phyloP scores from a whole-genome alignment of 2,113 vertebrate genomes.

The Paraplagusia blochii region DNA sequence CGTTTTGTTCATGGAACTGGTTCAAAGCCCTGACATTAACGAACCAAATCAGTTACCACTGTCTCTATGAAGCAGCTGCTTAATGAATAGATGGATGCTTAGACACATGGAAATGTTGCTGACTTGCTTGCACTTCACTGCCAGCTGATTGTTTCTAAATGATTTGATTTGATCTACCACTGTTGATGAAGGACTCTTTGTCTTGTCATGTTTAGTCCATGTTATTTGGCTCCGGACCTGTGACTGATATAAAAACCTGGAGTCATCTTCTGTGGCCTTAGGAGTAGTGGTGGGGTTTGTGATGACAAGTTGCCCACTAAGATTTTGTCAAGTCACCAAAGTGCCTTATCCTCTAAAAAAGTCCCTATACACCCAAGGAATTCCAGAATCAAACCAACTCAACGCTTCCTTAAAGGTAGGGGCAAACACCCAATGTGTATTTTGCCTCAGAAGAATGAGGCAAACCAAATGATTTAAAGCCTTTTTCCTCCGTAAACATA shows the following conservation, averaged over 20 bases:
- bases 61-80: not conserved
- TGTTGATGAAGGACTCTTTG: conserved; percentile 22
- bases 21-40: no score
- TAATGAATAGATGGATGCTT: not conserved
- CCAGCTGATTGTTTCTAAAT: conserved; percentile 53
- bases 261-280: no score
- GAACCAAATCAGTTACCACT: no score
- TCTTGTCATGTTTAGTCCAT: conserved; percentile 17
- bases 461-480: conserved; percentile 20
- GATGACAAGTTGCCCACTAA: conserved; percentile 12
- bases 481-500: conserved; percentile 18
- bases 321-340: conserved; percentile 6
- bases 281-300: not conserved
- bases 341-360: conserved; percentile 2
- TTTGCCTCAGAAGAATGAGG: conserved; percentile 17
- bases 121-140: conserved; percentile 31
- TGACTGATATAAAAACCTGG: no score
- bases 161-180: conserved; percentile 49
- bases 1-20: no score
- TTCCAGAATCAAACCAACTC: conserved; percentile 48
- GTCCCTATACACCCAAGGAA: conserved; percentile 38
- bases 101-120: conserved; percentile 46
- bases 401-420: conserved; percentile 14
- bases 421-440: conserved; percentile 11
- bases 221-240: conserved; percentile 26